Conservation (phyloP, 2,797 vertebrate species). For the Vireo griseus region DNA sequence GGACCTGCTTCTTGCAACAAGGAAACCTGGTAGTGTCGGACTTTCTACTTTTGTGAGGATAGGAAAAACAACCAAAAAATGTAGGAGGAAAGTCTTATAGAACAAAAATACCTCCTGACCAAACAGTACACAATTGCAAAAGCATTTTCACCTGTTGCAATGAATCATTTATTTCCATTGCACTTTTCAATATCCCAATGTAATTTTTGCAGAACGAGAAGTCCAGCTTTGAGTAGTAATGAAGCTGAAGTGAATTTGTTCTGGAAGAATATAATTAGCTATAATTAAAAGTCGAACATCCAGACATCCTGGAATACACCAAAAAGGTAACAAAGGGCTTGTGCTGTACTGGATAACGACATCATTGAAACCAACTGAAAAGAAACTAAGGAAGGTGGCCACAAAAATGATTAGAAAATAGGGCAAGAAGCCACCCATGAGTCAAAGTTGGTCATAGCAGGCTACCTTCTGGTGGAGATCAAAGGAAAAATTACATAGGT, state of each 20-base stretch:
- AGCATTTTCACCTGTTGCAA: slow-evolving; percentile 52
- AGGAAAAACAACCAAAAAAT: background rate
- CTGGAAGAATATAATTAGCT: background rate
- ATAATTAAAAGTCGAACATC: background rate
- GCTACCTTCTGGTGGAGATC: background rate
- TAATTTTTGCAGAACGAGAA: background rate
- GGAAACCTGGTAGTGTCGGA: background rate
- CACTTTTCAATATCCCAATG: background rate
- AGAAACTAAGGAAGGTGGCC: background rate
- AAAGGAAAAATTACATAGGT: background rate
- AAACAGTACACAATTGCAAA: background rate
- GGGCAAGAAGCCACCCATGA: background rate
- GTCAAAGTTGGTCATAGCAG: background rate
- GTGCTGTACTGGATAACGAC: background rate
- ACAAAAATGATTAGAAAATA: background rate
- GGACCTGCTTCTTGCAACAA: background rate
- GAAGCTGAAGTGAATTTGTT: background rate
- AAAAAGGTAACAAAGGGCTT: background rate
- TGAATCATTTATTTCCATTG: slow-evolving; percentile 23
- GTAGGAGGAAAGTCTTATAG: background rate
- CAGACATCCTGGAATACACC: background rate
- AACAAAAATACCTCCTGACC: slow-evolving; percentile 14
- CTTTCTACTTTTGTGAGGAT: background rate
- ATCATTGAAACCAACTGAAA: background rate
- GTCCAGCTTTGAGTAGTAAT: background rate